Base-by-base conservation (phyloP, 2,797 vertebrate species). In the Myiotriccus ornatus region DNA sequence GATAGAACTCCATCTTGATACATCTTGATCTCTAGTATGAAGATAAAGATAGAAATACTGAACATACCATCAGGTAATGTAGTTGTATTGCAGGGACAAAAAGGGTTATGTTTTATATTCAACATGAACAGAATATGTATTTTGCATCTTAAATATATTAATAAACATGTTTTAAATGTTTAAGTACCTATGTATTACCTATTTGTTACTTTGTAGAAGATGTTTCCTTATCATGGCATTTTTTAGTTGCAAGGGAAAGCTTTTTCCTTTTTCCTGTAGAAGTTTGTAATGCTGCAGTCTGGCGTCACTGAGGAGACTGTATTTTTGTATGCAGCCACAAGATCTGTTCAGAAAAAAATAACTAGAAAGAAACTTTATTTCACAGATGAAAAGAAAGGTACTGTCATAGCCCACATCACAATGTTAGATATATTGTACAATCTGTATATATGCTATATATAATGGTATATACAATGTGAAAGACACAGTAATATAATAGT, bases 361-460 rank as follows among this genome's bases (percentile, higher is more conserved):
- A 90, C 78, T 77, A 71, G 60, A 89, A 76, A 46, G 63, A 87
- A 95, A 86, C 59, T 86, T 96, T 94, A 95, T 96, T 98, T 97
- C 96, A 87, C 95, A 96, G 91, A 96, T 78, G 74, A 95, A 97
- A 94, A 97, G 84, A 89, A 96, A 97, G 85, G 77, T 96, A 87
- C 74, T 95, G 90, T 97, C 91, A 95, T 85, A 73, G 81, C 94
- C 94, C 93, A 88, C 97, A 94, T 96, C 87, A 97, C 97, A 96
- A 93, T 89, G 53, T 97, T 97, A 97, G 96, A 93, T 97, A 97
- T 96, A 87, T 96, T 98, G 97, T 98, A 98, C 96, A 97, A 96
- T 96, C 94, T 98, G 97, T 98, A 98, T 97, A 98, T 98, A 98
- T 97, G 94, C 93, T 97, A 97, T 98, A 98, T 97, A 97, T 97